These are phyloP conservation scores for Pteria penguin DNA, from an alignment of 2,888 invertebrate species.

Conservation along the genomic window DNA sequence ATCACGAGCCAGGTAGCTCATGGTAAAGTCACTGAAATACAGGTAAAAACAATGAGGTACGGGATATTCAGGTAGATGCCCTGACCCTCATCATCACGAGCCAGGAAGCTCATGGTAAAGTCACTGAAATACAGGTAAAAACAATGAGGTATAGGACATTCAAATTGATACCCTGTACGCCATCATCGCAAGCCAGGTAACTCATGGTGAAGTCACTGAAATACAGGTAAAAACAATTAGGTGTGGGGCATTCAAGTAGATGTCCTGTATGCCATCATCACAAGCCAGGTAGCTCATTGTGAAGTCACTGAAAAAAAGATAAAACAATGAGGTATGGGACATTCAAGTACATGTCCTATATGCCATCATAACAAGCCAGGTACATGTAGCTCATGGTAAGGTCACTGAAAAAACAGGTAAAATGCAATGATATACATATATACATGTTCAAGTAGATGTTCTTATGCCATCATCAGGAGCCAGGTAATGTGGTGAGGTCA, in stretches of 20 bases:
- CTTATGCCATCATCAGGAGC: no score
- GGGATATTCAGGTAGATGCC: constrained; percentile 91
- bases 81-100: constrained; percentile 92
- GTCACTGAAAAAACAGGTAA: no score
- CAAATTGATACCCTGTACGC: constrained; percentile 90
- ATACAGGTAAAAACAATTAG: no score
- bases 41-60: no score
- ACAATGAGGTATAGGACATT: constrained; percentile 91
- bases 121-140: constrained; percentile 85
- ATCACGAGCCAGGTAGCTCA: constrained; percentile 93
- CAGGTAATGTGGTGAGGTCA: no score
- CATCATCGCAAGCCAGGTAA: constrained; percentile 92
- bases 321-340: no score
- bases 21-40: constrained; percentile 90
- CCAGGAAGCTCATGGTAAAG: constrained; percentile 94
- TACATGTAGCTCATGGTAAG: no score
- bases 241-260: no score
- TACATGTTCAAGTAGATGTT: no score
- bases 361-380: no score
- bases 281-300: constrained; percentile 92
- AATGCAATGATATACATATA: no score
- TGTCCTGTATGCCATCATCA: constrained; percentile 92
- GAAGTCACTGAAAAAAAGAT: constrained; percentile 93
- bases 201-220: constrained; percentile 92
- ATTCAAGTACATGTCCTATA: no score